Evolutionary conservation across 2,888 invertebrate genomes (phyloP).

Genomic region (Cyaniris semiargus): DNA sequence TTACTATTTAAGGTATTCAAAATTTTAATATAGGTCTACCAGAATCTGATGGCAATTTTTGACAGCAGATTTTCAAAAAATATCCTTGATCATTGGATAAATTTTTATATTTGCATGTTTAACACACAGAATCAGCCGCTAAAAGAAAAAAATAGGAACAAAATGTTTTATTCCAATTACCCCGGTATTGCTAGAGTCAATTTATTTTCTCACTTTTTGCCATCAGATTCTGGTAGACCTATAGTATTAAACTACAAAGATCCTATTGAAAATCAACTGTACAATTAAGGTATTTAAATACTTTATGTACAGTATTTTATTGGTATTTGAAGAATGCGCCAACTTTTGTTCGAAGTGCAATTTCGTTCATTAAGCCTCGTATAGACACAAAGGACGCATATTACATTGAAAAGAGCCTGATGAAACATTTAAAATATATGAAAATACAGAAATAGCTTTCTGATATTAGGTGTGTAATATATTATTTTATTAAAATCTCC

Average conservation of each 20-base stretch:
- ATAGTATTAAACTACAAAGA: not conserved
- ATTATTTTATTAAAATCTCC: slow-evolving; percentile 29
- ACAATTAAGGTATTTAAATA: not conserved
- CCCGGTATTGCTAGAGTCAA: too few species aligned
- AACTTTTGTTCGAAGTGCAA: slow-evolving; percentile 7
- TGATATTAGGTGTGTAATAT: slow-evolving; percentile 26
- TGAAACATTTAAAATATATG: slow-evolving; percentile 17
- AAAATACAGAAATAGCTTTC: slow-evolving; percentile 10
- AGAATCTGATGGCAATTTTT: too few species aligned
- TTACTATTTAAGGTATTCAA: not conserved
- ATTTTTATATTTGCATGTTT: too few species aligned
- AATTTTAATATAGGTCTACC: too few species aligned
- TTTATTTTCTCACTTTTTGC: too few species aligned
- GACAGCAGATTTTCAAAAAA: too few species aligned
- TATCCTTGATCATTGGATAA: too few species aligned
- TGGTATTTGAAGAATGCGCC: slow-evolving; percentile 5
- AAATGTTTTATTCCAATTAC: too few species aligned
- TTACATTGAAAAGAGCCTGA: not conserved
- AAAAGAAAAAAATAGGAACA: too few species aligned
- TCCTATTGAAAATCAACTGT: not conserved
- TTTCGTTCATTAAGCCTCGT: slow-evolving; percentile 34
- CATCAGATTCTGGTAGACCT: too few species aligned
- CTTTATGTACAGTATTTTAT: not conserved
- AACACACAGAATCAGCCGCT: too few species aligned
- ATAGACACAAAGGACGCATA: slow-evolving; percentile 8